Base-by-base conservation (phyloP, 2,888 invertebrate species). In the Meandrusa payeni region DNA sequence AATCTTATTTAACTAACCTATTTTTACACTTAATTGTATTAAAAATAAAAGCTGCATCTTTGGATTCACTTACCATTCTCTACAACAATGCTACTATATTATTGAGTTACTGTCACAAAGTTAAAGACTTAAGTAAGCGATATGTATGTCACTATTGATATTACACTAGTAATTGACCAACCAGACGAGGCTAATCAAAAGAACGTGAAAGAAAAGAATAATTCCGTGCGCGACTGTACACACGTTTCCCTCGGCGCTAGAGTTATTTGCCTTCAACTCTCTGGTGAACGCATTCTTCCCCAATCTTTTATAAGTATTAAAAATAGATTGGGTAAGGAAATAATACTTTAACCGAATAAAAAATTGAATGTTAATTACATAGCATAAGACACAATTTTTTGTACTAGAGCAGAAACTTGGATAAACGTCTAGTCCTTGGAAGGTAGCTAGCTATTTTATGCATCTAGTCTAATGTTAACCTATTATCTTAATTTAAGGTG, bases 11-110 rank as follows among this genome's bases (percentile, higher is more conserved):
- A 77, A 41, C 45, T 59, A 28, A 61, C 51, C 55, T 57, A 59
- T 63, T 61, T 72, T 69, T 74, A 75, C 67, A 71, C 59, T 69
- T 74, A 75, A 36, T 51, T 54, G 67, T 80, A 78, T 73, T 71
- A 78, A 82, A 83, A 83, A 80, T 79, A 83, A 82, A 79, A 81
- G 73, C 76, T 76, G 82, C 65, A 66, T 85, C 85, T 83, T 85
- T 85, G 83, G 83, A 72, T 72, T 64, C 32, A 56, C 63, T 65
- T 58, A 60, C 52, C 60, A 62, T 61, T 46, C 57, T 57, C 56
- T 54, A 56, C 47, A 41, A 41, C 39, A 36, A 76, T 73, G 72
- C 66, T 46, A 47, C 37, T 27, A 32, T 5, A 61, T 76, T 77
- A 80, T 79, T 82, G 83, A 77, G 58, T 73, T 71, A 74, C 68